Conservation (phyloP, 2,888 invertebrate genomes). For the Strigamia transsilvanica region DNA sequence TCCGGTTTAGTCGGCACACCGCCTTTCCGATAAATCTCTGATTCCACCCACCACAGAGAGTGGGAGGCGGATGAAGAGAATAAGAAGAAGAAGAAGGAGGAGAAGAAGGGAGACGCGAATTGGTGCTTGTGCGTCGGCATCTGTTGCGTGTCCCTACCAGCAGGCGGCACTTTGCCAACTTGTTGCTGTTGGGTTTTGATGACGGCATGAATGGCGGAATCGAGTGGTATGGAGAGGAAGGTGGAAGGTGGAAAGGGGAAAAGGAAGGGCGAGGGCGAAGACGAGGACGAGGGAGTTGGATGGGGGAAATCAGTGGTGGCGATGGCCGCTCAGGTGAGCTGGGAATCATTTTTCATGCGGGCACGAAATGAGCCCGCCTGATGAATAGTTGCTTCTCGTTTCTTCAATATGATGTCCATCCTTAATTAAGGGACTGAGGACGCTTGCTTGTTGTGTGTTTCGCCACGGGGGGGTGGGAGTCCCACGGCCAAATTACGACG, state of each 20-base stretch:
- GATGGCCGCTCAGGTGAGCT: conserved; percentile 42
- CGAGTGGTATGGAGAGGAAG: conserved; percentile 22
- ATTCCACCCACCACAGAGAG: conserved; percentile 41
- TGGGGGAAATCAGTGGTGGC: conserved; percentile 23
- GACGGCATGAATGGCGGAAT: conserved; percentile 43
- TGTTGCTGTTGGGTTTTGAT: conserved; percentile 50
- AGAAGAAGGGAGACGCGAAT: not conserved
- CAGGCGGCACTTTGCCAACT: conserved; percentile 52
- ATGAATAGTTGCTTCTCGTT: conserved; percentile 37
- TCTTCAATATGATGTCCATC: conserved; percentile 47
- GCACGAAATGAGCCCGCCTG: conserved; percentile 48
- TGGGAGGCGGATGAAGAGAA: conserved; percentile 28
- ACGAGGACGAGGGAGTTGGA: not conserved
- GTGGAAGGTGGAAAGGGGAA: not conserved
- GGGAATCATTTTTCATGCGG: conserved; percentile 43
- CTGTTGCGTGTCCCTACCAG: conserved; percentile 49
- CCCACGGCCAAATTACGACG: conserved; percentile 46
- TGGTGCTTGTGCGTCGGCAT: conserved; percentile 23
- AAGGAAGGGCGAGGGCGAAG: not conserved
- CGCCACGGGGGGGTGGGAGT: conserved; percentile 44
- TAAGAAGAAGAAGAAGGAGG: too few species aligned
- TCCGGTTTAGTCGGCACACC: conserved; percentile 51
- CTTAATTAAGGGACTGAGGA: conserved; percentile 49
- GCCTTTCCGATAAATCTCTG: conserved; percentile 48
- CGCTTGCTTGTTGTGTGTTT: conserved; percentile 34